These are phyloP conservation scores for Solenopsis fugax DNA, from an alignment of 1,140 invertebrate species.

Conservation along the genomic window DNA sequence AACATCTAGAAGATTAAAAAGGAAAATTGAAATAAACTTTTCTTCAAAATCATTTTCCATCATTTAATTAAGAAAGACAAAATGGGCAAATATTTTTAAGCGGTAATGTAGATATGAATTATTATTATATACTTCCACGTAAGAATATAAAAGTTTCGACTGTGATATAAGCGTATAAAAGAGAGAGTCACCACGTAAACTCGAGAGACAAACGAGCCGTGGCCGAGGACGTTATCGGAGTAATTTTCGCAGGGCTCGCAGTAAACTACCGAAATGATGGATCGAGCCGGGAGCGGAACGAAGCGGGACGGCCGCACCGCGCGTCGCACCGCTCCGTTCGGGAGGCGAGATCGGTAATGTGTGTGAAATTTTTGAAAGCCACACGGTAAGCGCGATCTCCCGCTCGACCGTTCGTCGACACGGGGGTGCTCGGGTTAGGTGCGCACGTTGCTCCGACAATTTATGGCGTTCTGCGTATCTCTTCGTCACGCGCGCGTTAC, in stretches of 20 bases:
- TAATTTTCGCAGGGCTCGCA: conserved; percentile 69
- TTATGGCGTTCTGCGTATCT: conserved; percentile 76
- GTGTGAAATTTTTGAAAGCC: conserved; percentile 78
- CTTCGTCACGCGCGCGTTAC: conserved; percentile 36
- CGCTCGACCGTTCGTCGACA: conserved; percentile 63
- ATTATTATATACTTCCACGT: background rate
- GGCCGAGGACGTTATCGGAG: conserved; percentile 68
- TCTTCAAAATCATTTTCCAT: too few species aligned
- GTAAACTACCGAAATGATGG: conserved; percentile 76
- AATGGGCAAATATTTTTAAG: too few species aligned
- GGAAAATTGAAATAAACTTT: too few species aligned
- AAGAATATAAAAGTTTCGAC: conserved; percentile 5
- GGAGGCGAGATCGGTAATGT: conserved; percentile 71
- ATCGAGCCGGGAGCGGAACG: conserved; percentile 62
- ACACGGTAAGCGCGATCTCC: conserved; percentile 75
- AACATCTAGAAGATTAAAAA: too few species aligned
- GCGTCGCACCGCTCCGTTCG: background rate
- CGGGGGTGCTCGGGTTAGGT: conserved; percentile 63
- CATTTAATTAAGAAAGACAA: too few species aligned
- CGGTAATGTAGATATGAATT: background rate
- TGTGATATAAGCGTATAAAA: conserved; percentile 17
- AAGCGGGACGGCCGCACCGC: conserved; percentile 1
- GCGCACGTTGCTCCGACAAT: conserved; percentile 77
- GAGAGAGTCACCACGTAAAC: conserved; percentile 8
- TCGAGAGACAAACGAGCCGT: conserved; percentile 69